Base-by-base conservation (phyloP, 2,797 vertebrate genomes). In the Anguilla marmorata region DNA sequence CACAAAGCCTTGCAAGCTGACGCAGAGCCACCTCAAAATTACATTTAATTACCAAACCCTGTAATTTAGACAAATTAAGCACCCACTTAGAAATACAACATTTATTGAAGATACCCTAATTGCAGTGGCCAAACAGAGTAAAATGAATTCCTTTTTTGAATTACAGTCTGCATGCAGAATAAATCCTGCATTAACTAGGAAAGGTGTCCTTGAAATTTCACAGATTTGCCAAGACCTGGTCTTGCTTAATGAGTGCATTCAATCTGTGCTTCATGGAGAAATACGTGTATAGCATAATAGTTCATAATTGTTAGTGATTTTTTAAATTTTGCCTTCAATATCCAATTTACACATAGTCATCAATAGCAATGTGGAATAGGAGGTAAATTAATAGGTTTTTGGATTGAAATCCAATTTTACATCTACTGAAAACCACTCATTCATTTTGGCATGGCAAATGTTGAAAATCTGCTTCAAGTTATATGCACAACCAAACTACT, bases 41-140 rank as follows among this genome's bases (percentile, higher is more conserved):
- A 85, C 66, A 87, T 85, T 89, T 76, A 87, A 89, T 89, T 85
- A 85, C 63, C 33, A 56, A 50, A 52, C 66, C 88, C 88, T 56
- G 63, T 79, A 89, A 89, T 89, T 82, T 60, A 85, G 63, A 27
- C 60, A 56, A 89, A 89, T 87, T 76, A 85, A 85, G 86, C 54
- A 79, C 50, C 80, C 79, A 84, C 86, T 89, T 74, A 56, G 88
- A 87, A 89, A 72, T 86, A 88, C 76, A 88, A 76, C 88, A 87
- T 79, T 89, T 85, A 48, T 54, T 60, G 82, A 76, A 86, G 50
- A 89, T 41, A n/a, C 33, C 60, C 80, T 89, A 87, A 89, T 76
- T 76, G 66, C 80, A 37, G n/a, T 85, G n/a, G 76, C 85, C 88
- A 84, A 63, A 85, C 58, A 86, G 79, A 87, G 86, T 86, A 48